A percentile compares a stretch with the other conserved stretches of the same genome.
Evolutionary conservation across 2,797 vertebrate genomes (phyloP).

Genomic region (Halcyon leucocephala): DNA sequence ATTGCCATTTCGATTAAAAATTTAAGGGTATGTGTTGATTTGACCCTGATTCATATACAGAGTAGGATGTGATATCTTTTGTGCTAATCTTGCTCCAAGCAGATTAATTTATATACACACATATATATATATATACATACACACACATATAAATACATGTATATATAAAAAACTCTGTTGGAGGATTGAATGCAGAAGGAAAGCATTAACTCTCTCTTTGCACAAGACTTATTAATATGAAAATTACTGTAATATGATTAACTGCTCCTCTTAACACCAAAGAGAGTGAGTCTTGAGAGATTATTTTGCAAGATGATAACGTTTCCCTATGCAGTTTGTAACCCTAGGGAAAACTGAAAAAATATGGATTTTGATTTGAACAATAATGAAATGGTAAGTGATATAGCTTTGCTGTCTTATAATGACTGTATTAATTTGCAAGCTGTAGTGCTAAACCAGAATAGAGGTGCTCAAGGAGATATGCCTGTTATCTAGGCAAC

Average conservation of each 20-base stretch:
- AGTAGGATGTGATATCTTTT: constrained; percentile 47
- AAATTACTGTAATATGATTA: constrained; percentile 61
- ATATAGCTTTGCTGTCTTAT: constrained; percentile 55
- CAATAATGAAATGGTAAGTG: constrained; percentile 69
- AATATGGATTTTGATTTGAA: constrained; percentile 65
- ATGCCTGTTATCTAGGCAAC: constrained; percentile 72
- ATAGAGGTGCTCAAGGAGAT: constrained; percentile 60
- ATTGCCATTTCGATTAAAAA: constrained; percentile 64
- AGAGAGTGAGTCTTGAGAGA: constrained; percentile 39
- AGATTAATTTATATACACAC: not conserved
- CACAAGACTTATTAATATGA: constrained; percentile 44
- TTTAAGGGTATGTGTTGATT: constrained; percentile 44
- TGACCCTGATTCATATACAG: constrained; percentile 55
- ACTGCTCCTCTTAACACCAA: constrained; percentile 33
- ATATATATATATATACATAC: not conserved
- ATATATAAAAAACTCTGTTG: not conserved
- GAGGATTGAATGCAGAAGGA: not conserved
- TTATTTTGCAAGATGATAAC: constrained; percentile 53
- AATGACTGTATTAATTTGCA: constrained; percentile 72
- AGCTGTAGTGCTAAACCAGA: constrained; percentile 62
- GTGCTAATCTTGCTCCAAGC: constrained; percentile 40
- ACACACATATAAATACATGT: not conserved
- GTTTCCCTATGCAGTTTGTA: constrained; percentile 37
- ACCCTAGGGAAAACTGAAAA: constrained; percentile 60
- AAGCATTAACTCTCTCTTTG: constrained; percentile 25